Base-by-base conservation (phyloP, 2,113 vertebrate genomes). In the Macquaria australasica region DNA sequence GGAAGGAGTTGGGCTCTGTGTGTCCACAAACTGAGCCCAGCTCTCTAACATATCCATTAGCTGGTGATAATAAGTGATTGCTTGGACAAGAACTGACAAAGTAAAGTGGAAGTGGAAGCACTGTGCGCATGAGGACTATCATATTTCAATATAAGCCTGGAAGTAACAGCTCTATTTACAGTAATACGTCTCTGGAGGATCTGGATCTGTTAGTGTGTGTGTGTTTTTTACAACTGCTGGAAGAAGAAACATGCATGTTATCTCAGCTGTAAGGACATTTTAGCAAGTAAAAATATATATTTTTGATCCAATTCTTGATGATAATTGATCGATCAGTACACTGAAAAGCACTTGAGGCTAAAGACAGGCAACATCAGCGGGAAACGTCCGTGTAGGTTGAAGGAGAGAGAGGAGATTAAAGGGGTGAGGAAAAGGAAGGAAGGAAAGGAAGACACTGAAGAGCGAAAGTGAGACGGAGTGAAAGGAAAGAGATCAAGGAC, bases 31-130 rank as follows among this genome's bases (percentile, higher is more conserved):
- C 71, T 28, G 53, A 66, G n/a, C 70, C 37, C 73, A 41, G 50
- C 31, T 79, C 77, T 73, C 69, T 16, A 50, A 70, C 11, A 73
- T 68, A 74, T 55, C 51, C 73, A 78, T 85, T 76, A 68, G 50
- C 20, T 41, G 45, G 45, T 34, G 34, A 88, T 66, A 78, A 68
- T 48, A 84, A 60, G 14, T 51, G 43, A 69, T 5, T 69, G 50
- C 74, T 70, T 37, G 28, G 62, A 79, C 83, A 60, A 63, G 64
- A 79, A 66, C 34, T 74, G 83, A 71, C 37, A 79, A 25, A 84
- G 76, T 60, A n/a, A 66, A 75, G 60, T 81, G 25, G n/a, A 80
- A 60, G 21, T 34, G 43, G 59, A 56, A 25, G 76, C 64, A 50
- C 2, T 28, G 72, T 43, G 56, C 4, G 0, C 43, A 15, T 59